Conservation (phyloP, 2,888 invertebrate species). For the Hirtodrosophila cameraria region DNA sequence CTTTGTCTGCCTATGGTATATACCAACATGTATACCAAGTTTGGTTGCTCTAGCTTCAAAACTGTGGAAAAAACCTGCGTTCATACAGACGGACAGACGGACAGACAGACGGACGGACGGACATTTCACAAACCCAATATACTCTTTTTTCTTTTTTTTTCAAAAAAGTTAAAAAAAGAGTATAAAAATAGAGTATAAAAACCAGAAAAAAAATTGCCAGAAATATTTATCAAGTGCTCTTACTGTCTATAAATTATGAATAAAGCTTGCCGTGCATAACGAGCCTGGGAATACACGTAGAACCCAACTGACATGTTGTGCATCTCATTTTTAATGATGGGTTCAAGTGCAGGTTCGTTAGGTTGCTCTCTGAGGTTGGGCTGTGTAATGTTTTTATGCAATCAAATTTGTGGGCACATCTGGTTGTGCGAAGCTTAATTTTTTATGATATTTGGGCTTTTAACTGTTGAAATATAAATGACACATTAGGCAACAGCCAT, state of each 20-base stretch:
- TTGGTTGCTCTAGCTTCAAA: too few species aligned
- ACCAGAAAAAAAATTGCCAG: too few species aligned
- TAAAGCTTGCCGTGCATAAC: slow-evolving; percentile 21
- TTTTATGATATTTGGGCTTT: slow-evolving; percentile 31
- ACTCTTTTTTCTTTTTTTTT: too few species aligned
- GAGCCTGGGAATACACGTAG: neutral
- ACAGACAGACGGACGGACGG: too few species aligned
- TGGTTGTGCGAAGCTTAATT: slow-evolving; percentile 15
- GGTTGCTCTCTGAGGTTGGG: neutral
- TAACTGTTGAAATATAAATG: slow-evolving; percentile 41
- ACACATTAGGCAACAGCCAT: slow-evolving; percentile 23
- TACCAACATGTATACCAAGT: too few species aligned
- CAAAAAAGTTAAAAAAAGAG: too few species aligned
- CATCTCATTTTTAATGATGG: slow-evolving; percentile 6
- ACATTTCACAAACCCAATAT: too few species aligned
- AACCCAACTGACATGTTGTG: slow-evolving; percentile 3
- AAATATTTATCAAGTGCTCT: too few species aligned
- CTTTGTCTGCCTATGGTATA: too few species aligned
- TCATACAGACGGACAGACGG: too few species aligned
- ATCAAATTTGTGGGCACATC: slow-evolving; percentile 32
- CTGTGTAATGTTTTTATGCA: slow-evolving; percentile 15
- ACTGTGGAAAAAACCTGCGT: too few species aligned
- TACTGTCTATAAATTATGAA: slow-evolving; percentile 58
- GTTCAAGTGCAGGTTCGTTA: slow-evolving; percentile 12
- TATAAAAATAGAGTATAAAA: too few species aligned